Base-by-base conservation (phyloP, 2,113 vertebrate genomes). In the Rostratula benghalensis region DNA sequence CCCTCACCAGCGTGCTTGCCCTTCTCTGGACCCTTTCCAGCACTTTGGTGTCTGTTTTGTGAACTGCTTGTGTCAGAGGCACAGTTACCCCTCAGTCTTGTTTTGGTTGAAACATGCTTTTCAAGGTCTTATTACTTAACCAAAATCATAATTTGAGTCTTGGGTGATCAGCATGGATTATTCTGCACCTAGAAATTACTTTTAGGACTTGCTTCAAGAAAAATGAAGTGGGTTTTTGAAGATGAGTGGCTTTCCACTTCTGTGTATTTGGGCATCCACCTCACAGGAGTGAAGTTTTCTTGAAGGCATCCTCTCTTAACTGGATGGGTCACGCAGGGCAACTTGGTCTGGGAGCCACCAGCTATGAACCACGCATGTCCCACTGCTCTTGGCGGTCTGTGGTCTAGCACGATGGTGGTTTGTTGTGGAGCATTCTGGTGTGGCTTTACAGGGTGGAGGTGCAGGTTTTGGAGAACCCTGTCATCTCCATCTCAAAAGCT, bases 371-470 rank as follows among this genome's bases (percentile, higher is more conserved):
- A 1, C 3, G 0, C 13, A 84, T 43, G 35, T 84, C 16, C 33
- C 61, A 11, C 65, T 64, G 83, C 69, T 60, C 31, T 31, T 46
- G 68, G 43, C 13, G 35, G 13, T 7, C 11, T 37, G 53, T 43
- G 50, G 6, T 31, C 31, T 89, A 43, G 86, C 73, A 11, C 0
- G 0, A 0, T 21, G 46, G 20, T 0, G 3, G 4, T 22, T 81
- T 59, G 60, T 35, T 59, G 20, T 53, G 60, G 77, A 64, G 24
- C 12, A 2, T 71, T 51, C 39, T 37, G 14, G 80, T 10, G 63
- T 22, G 53, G 27, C 2, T 4, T 64, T 35, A 17, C 30, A 51
- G 61, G 35, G 69, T 48, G 77, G 74, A 61, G 11, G 6, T 82
- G 67, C 81, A 53, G 53, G 30, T 91, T 92, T 89, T 76, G 69